phyloP scores from a whole-genome alignment of 2,888 invertebrate species.

The Corythucha ciliata region DNA sequence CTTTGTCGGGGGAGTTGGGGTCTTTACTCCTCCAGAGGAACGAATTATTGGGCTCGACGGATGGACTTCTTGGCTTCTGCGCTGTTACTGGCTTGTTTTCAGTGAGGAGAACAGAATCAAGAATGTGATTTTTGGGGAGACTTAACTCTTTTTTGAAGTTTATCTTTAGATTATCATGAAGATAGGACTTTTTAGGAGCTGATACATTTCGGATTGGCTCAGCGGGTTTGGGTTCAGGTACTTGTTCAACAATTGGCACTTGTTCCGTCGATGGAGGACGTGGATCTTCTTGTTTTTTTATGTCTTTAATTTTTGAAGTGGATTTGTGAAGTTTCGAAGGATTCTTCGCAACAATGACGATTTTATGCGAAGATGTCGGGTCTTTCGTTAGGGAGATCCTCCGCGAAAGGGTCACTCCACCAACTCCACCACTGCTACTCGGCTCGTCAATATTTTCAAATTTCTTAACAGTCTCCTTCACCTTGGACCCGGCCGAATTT shows the following conservation, averaged over 20 bases:
- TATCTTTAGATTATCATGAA: conserved; percentile 3
- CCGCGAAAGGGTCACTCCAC: conserved; percentile 28
- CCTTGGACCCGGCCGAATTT: conserved; percentile 13
- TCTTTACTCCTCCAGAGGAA: conserved; percentile 53
- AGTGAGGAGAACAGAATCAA: conserved; percentile 23
- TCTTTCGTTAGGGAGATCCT: conserved; percentile 17
- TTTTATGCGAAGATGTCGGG: neutral
- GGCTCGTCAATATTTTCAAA: conserved; percentile 29
- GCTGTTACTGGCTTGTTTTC: too few relatives aligned
- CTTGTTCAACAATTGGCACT: conserved; percentile 12
- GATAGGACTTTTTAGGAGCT: conserved; percentile 11
- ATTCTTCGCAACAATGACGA: too few relatives aligned
- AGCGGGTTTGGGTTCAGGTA: conserved; percentile 26
- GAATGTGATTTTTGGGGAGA: conserved; percentile 24
- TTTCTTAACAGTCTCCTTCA: conserved; percentile 27
- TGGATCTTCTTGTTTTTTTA: too few relatives aligned
- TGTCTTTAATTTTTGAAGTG: too few relatives aligned
- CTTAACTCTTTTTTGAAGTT: conserved; percentile 26
- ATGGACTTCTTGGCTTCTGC: too few relatives aligned
- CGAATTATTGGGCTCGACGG: conserved; percentile 53
- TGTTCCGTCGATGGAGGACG: too few relatives aligned
- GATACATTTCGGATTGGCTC: too few relatives aligned
- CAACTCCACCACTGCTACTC: too few relatives aligned
- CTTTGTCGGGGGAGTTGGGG: too few relatives aligned
- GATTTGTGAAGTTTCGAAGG: too few relatives aligned